Percentiles rank a stretch among this genome's conserved stretches.
Evolutionary conservation across 2,888 invertebrate species (phyloP).

Genomic region (Steinernema carpocapsae): DNA sequence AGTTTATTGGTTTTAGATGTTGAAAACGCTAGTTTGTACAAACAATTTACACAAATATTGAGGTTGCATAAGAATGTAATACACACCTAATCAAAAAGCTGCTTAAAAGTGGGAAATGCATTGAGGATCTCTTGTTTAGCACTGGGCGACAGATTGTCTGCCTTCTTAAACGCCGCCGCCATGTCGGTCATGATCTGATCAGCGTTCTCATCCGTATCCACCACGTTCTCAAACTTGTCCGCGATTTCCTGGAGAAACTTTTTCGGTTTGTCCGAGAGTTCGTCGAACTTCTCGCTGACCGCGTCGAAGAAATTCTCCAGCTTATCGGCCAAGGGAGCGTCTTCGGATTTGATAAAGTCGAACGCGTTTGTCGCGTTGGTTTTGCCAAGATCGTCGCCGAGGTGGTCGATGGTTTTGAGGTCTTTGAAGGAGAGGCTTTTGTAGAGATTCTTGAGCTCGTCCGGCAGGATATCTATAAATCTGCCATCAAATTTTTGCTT

Average conservation of each 20-base stretch:
- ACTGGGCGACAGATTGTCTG: not conserved
- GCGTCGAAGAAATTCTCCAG: not conserved
- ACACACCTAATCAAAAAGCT: not conserved
- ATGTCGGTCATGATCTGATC: slow-evolving; percentile 4
- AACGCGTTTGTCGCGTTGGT: not conserved
- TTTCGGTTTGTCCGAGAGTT: slow-evolving; percentile 1
- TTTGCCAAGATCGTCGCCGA: not conserved
- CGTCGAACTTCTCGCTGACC: not conserved
- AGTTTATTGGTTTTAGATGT: too few species aligned
- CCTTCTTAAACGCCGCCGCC: not conserved
- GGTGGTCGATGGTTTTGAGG: not conserved
- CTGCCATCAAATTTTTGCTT: not conserved
- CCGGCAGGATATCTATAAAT: not conserved
- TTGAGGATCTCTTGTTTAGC: not conserved
- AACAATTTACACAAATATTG: too few species aligned
- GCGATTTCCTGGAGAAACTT: not conserved
- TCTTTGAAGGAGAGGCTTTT: not conserved
- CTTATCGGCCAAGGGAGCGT: not conserved
- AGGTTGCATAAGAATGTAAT: not conserved
- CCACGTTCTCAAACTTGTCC: not conserved
- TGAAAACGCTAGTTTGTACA: too few species aligned
- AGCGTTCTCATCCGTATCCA: not conserved
- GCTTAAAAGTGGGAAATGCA: slow-evolving; percentile 14
- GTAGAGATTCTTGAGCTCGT: slow-evolving; percentile 15
- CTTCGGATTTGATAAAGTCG: not conserved